phyloP scores from a whole-genome alignment of 2,797 vertebrate genomes.

The Acipenser ruthenus region DNA sequence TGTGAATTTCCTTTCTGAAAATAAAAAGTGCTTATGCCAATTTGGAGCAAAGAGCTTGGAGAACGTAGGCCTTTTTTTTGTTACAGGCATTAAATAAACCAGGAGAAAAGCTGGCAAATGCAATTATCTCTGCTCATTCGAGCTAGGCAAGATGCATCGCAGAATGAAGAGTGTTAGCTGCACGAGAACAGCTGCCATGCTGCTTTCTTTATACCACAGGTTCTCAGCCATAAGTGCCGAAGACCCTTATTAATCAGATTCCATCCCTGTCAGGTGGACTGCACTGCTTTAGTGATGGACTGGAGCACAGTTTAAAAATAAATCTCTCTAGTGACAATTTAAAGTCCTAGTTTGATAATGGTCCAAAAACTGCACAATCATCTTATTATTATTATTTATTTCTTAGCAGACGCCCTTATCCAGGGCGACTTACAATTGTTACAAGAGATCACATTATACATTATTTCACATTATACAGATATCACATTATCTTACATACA shows the following conservation, averaged over 20 bases:
- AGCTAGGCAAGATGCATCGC: conserved; percentile 25
- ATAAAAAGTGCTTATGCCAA: too few species aligned
- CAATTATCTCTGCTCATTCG: conserved; percentile 58
- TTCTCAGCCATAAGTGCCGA: background rate
- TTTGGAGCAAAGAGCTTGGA: too few species aligned
- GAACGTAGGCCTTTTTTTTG: background rate
- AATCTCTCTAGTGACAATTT: background rate
- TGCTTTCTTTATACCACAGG: background rate
- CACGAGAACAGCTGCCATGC: conserved; percentile 9
- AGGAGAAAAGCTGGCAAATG: conserved; percentile 51
- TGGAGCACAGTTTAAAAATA: background rate
- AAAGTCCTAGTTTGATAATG: too few species aligned
- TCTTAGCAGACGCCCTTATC: too few species aligned
- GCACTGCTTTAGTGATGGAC: background rate
- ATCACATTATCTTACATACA: too few species aligned
- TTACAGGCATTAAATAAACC: conserved; percentile 44
- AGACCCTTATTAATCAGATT: conserved; percentile 1
- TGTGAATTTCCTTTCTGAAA: too few species aligned
- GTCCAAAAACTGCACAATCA: too few species aligned
- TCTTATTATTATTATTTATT: too few species aligned
- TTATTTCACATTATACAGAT: too few species aligned
- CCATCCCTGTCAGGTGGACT: background rate
- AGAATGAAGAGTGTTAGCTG: conserved; percentile 10
- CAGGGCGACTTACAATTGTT: too few species aligned
- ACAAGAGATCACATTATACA: too few species aligned